Evolutionary conservation across 2,888 invertebrate genomes (phyloP).

Genomic region (Agonopterix arenella): DNA sequence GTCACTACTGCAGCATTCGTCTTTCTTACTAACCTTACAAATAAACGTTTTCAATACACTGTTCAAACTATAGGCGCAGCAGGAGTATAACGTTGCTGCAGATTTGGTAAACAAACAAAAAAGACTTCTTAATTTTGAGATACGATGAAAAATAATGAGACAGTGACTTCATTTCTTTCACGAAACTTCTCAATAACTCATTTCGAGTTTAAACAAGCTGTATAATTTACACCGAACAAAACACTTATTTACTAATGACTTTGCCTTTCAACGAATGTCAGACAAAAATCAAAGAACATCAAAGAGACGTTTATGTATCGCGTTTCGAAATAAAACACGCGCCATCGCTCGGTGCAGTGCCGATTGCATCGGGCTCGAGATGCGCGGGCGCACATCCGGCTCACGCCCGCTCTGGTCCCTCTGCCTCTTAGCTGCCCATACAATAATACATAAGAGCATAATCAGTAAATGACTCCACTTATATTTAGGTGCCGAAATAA

Average conservation of each 20-base stretch:
- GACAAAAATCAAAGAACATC: constrained; percentile 43
- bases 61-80: too few relatives aligned
- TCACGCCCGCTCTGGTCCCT: constrained; percentile 4
- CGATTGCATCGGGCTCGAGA: constrained; percentile 28
- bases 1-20: too few relatives aligned
- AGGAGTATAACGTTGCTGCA: too few relatives aligned
- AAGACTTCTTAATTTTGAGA: neutral
- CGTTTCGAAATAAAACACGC: constrained; percentile 42
- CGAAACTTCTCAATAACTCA: too few relatives aligned
- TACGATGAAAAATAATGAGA: too few relatives aligned
- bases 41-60: too few relatives aligned
- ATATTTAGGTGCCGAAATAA: too few relatives aligned
- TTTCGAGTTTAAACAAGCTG: neutral
- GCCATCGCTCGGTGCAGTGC: constrained; percentile 13
- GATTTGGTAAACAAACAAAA: too few relatives aligned
- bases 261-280: constrained; percentile 38
- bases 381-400: constrained; percentile 40
- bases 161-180: too few relatives aligned
- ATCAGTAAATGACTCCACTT: too few relatives aligned
- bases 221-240: constrained; percentile 19
- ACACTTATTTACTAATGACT: constrained; percentile 26
- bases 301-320: constrained; percentile 49
- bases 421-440: neutral
- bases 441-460: too few relatives aligned
- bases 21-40: too few relatives aligned